Conservation (phyloP, 2,888 invertebrate genomes). For the Sarcophaga subvicina region DNA sequence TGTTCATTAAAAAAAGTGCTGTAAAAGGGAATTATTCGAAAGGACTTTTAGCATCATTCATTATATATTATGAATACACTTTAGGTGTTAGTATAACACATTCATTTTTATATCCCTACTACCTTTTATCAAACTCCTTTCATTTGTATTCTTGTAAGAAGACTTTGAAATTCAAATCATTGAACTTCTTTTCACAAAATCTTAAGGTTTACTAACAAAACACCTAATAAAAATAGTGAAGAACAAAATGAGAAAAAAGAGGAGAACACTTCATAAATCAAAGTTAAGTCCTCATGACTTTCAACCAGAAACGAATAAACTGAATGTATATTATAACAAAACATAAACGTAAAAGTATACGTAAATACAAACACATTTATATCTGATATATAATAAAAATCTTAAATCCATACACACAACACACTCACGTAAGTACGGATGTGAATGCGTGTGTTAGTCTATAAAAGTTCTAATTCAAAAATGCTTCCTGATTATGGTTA, state of each 20-base stretch:
- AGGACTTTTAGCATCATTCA: neutral
- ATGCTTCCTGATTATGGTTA: too few relatives aligned
- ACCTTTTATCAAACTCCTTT: too few relatives aligned
- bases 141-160: neutral
- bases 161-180: slow-evolving; percentile 29
- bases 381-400: neutral
- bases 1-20: neutral
- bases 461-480: neutral
- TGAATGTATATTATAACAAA: slow-evolving; percentile 51
- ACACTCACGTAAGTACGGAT: neutral
- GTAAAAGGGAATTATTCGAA: neutral
- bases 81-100: too few relatives aligned
- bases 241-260: neutral
- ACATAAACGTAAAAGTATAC: neutral
- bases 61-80: too few relatives aligned
- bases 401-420: neutral
- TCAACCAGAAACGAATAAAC: slow-evolving; percentile 65
- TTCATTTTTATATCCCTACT: too few relatives aligned
- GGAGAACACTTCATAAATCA: slow-evolving; percentile 55
- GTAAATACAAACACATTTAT: neutral
- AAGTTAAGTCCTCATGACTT: slow-evolving; percentile 58
- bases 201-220: slow-evolving; percentile 2
- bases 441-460: neutral
- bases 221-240: neutral
- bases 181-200: slow-evolving; percentile 17